Evolutionary conservation across 37 sponge, comb jelly and placozoan genomes (phyloP), one percentile per base, ranked within the genome.

Genomic region (Aplysina aerophoba): DNA sequence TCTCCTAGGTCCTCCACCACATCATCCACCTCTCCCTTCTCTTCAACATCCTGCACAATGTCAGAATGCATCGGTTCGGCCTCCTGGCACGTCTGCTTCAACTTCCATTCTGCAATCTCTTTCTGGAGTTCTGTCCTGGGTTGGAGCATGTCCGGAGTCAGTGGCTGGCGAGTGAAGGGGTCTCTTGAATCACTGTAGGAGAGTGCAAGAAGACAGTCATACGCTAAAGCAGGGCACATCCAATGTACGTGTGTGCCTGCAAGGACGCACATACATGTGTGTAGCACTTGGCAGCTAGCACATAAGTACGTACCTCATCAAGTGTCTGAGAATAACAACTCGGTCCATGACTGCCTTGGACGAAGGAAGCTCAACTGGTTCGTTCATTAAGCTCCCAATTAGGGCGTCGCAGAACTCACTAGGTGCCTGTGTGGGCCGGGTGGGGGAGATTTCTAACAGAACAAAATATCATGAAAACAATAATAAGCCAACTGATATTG

Each of bases 381-480:
- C 94, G 4, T 56, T 86, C 97, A 99, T 99, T 57, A 99, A 24
- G n/a, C 90, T 91, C 21, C 83, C 65, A 81, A 94, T 97, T 20
- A 99, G 40, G 20, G 92, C 92, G 65, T 99, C 99, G 44, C 89
- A 34, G 85, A 97, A 99, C 74, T 99, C 99, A 34, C 91, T 95
- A 35, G 99, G 99, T 36, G 93, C 94, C 81, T 84, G 73, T 5
- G 16, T 17, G 3, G 50, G 50, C 8, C 4, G 28, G 64, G 11
- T 2, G 28, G 12, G 27, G 64, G 28, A 62, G 64, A 13, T 62
- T n/a, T 4, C 64, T 28, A 5, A 15, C 59, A 58, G 17, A 58
- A 15, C 19, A 15, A 58, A 58, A 20, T 58, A 58, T 58, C 19
- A 20, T 58, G 17, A 58, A 15, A 58, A 58, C 17, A 58, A 58